Conservation (phyloP, 2,113 vertebrate genomes). For the Mormoops blainvillei region DNA sequence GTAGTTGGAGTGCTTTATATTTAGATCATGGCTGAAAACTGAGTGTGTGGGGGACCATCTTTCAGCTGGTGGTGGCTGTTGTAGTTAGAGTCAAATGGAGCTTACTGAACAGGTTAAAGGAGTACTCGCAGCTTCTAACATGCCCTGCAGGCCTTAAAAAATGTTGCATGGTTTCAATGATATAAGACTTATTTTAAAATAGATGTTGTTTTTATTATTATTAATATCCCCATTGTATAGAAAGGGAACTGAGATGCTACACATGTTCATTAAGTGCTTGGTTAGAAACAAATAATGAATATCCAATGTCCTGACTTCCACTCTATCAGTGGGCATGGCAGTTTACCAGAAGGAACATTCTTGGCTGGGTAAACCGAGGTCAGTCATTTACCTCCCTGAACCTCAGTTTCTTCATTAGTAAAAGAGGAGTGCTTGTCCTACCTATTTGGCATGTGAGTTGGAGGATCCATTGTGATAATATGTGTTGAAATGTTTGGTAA, state of each 20-base stretch:
- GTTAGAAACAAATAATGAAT: background rate
- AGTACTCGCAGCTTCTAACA: background rate
- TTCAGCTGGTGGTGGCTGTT: background rate
- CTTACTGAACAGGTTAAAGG: background rate
- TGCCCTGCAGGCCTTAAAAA: background rate
- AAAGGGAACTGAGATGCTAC: background rate
- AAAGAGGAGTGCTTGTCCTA: background rate
- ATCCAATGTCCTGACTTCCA: background rate
- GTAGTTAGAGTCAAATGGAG: background rate
- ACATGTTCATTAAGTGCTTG: background rate
- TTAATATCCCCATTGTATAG: background rate
- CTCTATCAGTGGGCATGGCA: background rate
- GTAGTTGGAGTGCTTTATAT: background rate
- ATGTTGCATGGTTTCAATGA: background rate
- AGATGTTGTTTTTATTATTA: background rate
- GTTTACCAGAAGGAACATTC: background rate
- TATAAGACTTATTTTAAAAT: background rate
- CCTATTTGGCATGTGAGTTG: background rate
- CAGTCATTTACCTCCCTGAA: background rate
- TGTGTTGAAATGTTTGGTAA: background rate
- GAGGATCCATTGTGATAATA: background rate
- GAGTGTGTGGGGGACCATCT: background rate
- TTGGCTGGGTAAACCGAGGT: background rate
- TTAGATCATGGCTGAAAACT: background rate
- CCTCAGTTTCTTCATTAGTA: background rate